These are phyloP conservation scores for Parauchenoglanis punctatus DNA, from an alignment of 2,797 vertebrate species.

Conservation along the genomic window DNA sequence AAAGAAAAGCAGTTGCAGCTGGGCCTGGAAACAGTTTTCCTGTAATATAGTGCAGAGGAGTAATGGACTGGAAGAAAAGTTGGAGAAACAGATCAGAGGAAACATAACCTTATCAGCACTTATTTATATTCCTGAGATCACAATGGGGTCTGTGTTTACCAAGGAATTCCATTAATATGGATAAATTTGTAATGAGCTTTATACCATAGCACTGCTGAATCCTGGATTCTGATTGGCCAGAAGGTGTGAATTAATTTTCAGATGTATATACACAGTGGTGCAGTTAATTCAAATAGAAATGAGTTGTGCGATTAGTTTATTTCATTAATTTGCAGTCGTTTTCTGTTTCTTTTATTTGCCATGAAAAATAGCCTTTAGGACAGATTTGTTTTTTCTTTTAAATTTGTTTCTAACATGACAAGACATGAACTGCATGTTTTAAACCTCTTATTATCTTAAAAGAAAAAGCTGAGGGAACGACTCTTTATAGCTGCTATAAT, in stretches of 20 bases:
- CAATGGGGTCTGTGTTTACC: neutral
- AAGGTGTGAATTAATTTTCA: neutral
- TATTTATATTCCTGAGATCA: neutral
- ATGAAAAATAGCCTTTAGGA: too few species aligned
- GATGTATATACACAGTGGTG: neutral
- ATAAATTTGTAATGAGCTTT: neutral
- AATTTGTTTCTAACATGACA: too few species aligned
- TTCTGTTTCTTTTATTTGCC: neutral
- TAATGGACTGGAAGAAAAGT: neutral
- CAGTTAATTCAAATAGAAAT: neutral
- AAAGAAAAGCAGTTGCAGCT: neutral
- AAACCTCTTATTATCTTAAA: too few species aligned
- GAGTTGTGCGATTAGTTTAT: neutral
- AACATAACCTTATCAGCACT: neutral
- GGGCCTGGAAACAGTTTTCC: constrained; percentile 13
- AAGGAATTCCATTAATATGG: neutral
- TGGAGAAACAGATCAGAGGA: neutral
- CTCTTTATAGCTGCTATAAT: too few species aligned
- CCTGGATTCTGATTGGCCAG: neutral
- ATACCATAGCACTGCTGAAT: neutral
- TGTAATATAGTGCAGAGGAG: neutral
- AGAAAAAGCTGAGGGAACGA: too few species aligned
- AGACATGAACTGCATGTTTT: too few species aligned
- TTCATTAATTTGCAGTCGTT: neutral
- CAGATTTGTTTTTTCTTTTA: too few species aligned